Evolutionary conservation across 2,113 vertebrate genomes (phyloP), one percentile per base, ranked within the genome.

Genomic region (Zosterops pallidus): DNA sequence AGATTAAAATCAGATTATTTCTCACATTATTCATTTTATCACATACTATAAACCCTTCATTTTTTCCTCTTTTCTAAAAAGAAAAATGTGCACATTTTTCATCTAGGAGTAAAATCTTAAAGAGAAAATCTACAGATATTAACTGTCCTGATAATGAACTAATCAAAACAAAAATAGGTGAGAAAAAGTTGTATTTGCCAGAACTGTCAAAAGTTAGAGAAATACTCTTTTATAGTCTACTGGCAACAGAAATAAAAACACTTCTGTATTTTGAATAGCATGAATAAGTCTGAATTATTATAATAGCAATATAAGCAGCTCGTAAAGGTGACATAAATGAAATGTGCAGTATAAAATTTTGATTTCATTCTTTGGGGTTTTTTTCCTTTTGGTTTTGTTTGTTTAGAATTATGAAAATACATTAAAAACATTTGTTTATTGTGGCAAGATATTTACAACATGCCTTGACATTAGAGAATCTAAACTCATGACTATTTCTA

Each of bases 1-100:
- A 88, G 9, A 77, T 46, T 20, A 91, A 92, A 82, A 78, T 49
- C 9, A 31, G n/a, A 59, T 18, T 68, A 6, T 29, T 70, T 80
- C 70, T 69, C 42, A 82, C 26, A 39, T 29, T 24, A 47, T 20
- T 2, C 10, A 33, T 76, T 70, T 92, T 52, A 49, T 33, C 14
- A 28, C 14, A 39, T 22, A 83, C 35, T 33, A 29, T 25, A 88
- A 82, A n/a, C 0, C 3, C 0, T 2, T 35, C 2, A 4, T 28
- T 69, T 72, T 35, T 39, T 4, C 4, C 6, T 37, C n/a, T 46
- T 72, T 64, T 16, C 14, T 11, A 64, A 49, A 53, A 56, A 15
- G 1, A 12, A 64, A 42, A 35, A n/a, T 4, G 9, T n/a, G 5
- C 8, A 17, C 5, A 33, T 62, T 85, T 85, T 76, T 82, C 5